Base-by-base conservation (phyloP, 2,113 vertebrate genomes). In the Podarcis raffonei region DNA sequence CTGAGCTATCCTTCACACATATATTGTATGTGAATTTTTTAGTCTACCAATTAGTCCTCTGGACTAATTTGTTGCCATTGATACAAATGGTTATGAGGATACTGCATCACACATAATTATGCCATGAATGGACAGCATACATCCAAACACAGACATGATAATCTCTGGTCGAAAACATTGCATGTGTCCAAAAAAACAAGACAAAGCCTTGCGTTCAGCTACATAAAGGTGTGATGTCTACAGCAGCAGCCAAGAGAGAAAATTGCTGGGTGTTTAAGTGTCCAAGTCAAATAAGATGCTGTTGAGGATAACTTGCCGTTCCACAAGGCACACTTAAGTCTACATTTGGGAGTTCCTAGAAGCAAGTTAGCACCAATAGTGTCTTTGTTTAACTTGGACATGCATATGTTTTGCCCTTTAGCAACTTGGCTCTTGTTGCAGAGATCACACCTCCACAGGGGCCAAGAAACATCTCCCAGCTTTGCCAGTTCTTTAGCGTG, bases 271-370 rank as follows among this genome's bases (percentile, higher is more conserved):
- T 91, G 83, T 94, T 90, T 81, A 92, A 93, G 85, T 32, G 4
- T 93, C 96, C 95, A 96, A 97, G 94, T 86, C 94, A 97, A 97
- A 97, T 95, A 96, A 96, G 92, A 93, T 77, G 93, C 75, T 88
- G 91, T 87, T 92, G 30, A 91, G 90, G 84, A 90, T 95, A 96
- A 95, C 87, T 94, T 92, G 85, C 0, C 59, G 16, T 91, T 94
- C 95, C 91, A 92, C 94, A 94, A 93, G 91, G 92, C 92, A 83
- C 4, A 95, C 94, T 86, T 94, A 94, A 90, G 57, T 84, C 87
- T 5, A 27, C 84, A 87, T 92, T 96, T 95, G 91, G 23, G 81
- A 85, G 85, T 53, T 89, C 91, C 94, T 90, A 81, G 89, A 95
- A 94, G 92, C 91, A 93, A 27, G 84, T 95, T 96, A 78, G 3